Evolutionary conservation across 2,797 vertebrate genomes (phyloP), one percentile per base, ranked within the genome.

Genomic region (Liasis olivaceus): DNA sequence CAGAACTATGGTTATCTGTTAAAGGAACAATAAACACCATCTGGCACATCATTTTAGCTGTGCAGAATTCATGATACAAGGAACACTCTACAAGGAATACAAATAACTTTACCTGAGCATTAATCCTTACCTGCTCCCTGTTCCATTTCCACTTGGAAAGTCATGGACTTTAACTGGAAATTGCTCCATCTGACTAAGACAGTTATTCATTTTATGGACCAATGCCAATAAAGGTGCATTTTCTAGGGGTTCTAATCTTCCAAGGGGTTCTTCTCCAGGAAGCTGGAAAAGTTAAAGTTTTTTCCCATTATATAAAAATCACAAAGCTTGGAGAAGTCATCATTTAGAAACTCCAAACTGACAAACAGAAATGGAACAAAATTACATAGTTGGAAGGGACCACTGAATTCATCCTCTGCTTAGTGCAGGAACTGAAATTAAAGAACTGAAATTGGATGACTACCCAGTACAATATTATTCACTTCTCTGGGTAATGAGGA

Each of bases 141-240:
- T 99, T 95, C 99, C 99, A 85, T 99, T 99, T 86, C 99, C 99
- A 97, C 99, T 99, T 84, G 99, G 99, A 90, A 99, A 99, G 96
- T 99, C 99, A 85, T 99, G 99, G 87, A 99, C 99, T 98, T 99
- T 99, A 95, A 99, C 99, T 93, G 99, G 99, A 96, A 99, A 99
- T 94, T 99, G 99, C 92, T 99, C 99, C 99, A 99, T 99, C 96
- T 99, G 99, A 97, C 99, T 99, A 93, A 99, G 98, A 97, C 99
- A 99, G 97, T 99, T 99, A 98, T 99, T 99, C 99, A 99, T 99
- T 97, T 99, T 99, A 98, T 99, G 99, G 97, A 99, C 99, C 95
- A 99, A 97, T 0, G 98, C 98, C 96, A 99, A 96, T 94, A 99
- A 98, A 91, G 99, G 98, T 59, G 98, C 98, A 69, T 99, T 99